Conservation (phyloP, 2,888 invertebrate species). For the Athripsodes cinereus region DNA sequence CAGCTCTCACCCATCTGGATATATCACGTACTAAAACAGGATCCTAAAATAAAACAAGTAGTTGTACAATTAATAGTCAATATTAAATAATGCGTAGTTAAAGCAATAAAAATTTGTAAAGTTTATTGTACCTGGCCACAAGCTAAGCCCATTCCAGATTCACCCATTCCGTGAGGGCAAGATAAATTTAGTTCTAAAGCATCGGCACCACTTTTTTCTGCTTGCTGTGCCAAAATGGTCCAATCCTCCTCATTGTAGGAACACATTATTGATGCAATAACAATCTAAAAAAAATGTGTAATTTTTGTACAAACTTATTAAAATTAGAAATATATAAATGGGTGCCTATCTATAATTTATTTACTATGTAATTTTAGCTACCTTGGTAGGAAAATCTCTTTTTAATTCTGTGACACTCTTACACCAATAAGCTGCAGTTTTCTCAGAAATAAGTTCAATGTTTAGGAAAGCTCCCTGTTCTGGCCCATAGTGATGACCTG, state of each 20-base stretch:
- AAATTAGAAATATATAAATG: neutral
- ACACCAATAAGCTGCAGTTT: slow-evolving; percentile 91
- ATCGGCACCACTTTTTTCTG: slow-evolving; percentile 83
- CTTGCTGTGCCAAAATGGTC: slow-evolving; percentile 70
- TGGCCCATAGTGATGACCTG: slow-evolving; percentile 87
- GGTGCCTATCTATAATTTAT: too few relatives aligned
- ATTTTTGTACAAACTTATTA: too few relatives aligned
- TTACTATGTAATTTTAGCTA: too few relatives aligned
- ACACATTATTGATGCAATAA: slow-evolving; percentile 97
- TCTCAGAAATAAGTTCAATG: slow-evolving; percentile 97
- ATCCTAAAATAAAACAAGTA: slow-evolving; percentile 51
- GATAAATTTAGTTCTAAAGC: slow-evolving; percentile 94
- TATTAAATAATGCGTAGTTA: neutral
- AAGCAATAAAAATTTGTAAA: neutral
- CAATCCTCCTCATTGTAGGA: slow-evolving; percentile 82
- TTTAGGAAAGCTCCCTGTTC: slow-evolving; percentile 96
- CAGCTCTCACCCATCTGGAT: slow-evolving; percentile 81
- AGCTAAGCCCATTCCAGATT: slow-evolving; percentile 96
- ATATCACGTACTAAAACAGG: slow-evolving; percentile 83
- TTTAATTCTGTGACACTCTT: slow-evolving; percentile 82
- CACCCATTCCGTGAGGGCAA: slow-evolving; percentile 99
- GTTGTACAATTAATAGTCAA: neutral
- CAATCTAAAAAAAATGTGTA: slow-evolving; percentile 50
- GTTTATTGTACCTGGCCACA: slow-evolving; percentile 75
- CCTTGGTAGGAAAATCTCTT: slow-evolving; percentile 84